Conservation (phyloP, 2,888 invertebrate species). For the Limnephilus rhombicus region DNA sequence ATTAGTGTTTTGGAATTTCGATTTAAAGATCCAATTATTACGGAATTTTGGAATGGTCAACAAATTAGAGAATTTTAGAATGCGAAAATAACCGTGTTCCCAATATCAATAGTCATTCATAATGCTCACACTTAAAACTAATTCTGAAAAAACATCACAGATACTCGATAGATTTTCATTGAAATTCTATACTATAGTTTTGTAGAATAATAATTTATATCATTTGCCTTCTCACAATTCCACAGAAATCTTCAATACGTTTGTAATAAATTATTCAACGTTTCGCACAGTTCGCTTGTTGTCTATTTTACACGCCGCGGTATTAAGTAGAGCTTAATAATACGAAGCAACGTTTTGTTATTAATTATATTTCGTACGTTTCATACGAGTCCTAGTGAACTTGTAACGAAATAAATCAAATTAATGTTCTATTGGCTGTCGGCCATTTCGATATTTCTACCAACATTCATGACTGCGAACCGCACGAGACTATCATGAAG, state of each 20-base stretch:
- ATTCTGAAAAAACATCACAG: not conserved
- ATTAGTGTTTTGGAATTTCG: not conserved
- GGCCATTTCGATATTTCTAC: conserved; percentile 52
- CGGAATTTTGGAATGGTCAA: not conserved
- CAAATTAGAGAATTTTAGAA: not conserved
- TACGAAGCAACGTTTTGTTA: not conserved
- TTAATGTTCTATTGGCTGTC: conserved; percentile 64
- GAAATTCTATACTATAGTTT: not conserved
- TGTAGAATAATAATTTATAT: not conserved
- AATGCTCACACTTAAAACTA: not conserved
- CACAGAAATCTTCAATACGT: not conserved
- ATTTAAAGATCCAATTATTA: not conserved
- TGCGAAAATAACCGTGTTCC: not conserved
- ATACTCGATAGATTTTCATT: not conserved
- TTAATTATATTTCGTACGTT: conserved; percentile 7
- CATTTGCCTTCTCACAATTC: not conserved
- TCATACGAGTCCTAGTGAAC: conserved; percentile 51
- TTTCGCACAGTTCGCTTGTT: not conserved
- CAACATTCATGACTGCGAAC: conserved; percentile 46
- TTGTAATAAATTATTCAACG: not conserved
- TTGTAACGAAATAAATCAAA: conserved; percentile 63
- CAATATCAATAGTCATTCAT: not conserved
- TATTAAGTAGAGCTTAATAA: not conserved
- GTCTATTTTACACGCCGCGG: not conserved
- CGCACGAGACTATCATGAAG: conserved; percentile 14